These are phyloP conservation scores for Brachionus manjavacas DNA, from an alignment of 1,140 invertebrate species.

Conservation along the genomic window DNA sequence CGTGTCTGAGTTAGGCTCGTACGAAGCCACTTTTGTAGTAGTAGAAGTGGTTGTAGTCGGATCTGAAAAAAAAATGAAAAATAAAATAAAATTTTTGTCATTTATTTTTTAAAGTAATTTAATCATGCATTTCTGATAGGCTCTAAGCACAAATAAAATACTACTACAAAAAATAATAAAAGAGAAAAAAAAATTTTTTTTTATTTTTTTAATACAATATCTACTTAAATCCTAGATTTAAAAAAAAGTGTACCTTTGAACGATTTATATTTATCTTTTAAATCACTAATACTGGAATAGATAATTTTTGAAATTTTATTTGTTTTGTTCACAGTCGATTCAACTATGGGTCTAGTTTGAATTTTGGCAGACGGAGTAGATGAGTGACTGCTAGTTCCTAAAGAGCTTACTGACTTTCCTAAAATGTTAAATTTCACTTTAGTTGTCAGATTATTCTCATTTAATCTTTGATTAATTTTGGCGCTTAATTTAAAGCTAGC, in stretches of 20 bases:
- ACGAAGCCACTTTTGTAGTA: not conserved
- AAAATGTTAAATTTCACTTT: not conserved
- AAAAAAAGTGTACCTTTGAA: conserved; percentile 1
- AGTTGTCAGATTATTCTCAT: not conserved
- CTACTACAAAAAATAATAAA: not conserved
- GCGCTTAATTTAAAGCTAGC: not conserved
- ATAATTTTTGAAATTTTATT: conserved; percentile 16
- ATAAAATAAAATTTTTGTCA: not conserved
- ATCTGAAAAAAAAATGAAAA: not conserved
- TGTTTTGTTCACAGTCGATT: not conserved
- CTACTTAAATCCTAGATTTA: not conserved
- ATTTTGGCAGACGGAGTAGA: not conserved
- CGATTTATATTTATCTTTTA: conserved; percentile 33
- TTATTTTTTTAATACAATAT: not conserved
- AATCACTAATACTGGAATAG: conserved; percentile 12
- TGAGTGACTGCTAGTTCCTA: not conserved
- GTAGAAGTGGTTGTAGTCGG: conserved; percentile 1
- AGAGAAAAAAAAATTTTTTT: not conserved
- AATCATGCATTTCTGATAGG: conserved; percentile 4
- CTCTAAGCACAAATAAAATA: not conserved
- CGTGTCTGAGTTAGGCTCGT: not conserved
- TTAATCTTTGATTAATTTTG: not conserved
- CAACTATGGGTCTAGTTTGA: not conserved
- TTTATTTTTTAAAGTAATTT: not conserved
- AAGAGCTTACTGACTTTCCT: not conserved